Base-by-base conservation (phyloP, 1,140 invertebrate species). In the Drosophila sechellia region DNA sequence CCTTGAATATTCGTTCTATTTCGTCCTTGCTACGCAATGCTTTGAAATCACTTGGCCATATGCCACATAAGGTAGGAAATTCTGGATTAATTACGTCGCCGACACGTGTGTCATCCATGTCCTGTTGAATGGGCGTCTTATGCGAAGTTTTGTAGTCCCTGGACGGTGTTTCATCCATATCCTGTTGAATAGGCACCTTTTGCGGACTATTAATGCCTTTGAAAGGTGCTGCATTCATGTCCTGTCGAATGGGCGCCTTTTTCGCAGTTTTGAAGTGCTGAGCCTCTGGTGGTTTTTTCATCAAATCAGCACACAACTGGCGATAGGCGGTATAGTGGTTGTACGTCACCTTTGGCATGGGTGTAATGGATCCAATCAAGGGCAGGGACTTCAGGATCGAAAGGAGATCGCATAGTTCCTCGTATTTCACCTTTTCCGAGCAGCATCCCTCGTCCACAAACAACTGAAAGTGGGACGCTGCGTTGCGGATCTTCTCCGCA, bases 241-340 rank as follows among this genome's bases (percentile, higher is more conserved):
- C 84, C 2, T 50, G 15, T 5, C 72, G 34, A 4, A 59, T 6
- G 10, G 12, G 34, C 3, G 42, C 10, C 11, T 11, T 25, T 3
- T 40, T 8, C 0, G 15, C 20, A 22, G 20, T 22, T 22, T 3
- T 50, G 15, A n/a, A 3, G 6, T 13, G 5, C 0, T 17, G 11
- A 4, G 15, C 45, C 37, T 83, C 40, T 4, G 2, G 10, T 13
- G 77, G 69, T 37, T 73, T 39, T 50, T 81, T 91, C 3, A 15
- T 6, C 1, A 70, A 57, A 48, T 91, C 90, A 5, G 61, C 42
- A 31, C 90, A 91, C 5, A 91, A 43, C 34, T 61, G 17, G 0
- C 81, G 77, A 65, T 91, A 91, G 13, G 77, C 80, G 2, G 90
- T 91, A 12, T 75, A 52, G 35, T 81, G 80, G 17, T 77, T 81